Evolutionary conservation across 2,113 vertebrate species (phyloP).

Genomic region (Mohoua ochrocephala): DNA sequence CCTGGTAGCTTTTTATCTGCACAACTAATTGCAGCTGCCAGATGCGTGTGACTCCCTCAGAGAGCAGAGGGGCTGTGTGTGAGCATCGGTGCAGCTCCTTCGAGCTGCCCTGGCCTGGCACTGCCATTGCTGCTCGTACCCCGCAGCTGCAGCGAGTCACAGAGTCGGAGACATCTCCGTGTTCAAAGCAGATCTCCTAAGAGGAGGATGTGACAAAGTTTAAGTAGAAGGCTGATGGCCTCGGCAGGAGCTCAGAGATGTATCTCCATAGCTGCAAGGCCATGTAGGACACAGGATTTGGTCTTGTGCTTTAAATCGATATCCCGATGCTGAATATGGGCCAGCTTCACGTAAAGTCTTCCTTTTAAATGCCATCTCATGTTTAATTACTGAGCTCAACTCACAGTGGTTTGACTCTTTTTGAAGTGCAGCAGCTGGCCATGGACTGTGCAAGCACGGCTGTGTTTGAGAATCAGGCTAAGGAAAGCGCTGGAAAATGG

Average conservation of each 20-base stretch:
- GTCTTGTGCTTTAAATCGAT: neutral
- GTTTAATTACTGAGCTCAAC: neutral
- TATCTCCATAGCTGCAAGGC: neutral
- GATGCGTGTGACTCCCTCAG: accelerated
- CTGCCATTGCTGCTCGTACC: accelerated
- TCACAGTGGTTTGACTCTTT: neutral
- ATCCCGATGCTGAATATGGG: neutral
- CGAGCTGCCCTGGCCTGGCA: neutral
- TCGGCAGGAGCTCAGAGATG: neutral
- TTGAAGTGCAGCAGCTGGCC: neutral
- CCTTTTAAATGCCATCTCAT: neutral
- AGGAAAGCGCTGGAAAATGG: neutral
- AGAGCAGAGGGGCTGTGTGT: neutral
- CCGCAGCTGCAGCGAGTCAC: neutral
- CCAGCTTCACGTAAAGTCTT: neutral
- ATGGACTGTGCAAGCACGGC: neutral
- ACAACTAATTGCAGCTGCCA: neutral
- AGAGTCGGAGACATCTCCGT: neutral
- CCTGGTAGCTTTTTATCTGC: neutral
- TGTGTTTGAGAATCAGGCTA: neutral
- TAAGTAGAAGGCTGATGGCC: neutral
- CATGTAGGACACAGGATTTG: neutral
- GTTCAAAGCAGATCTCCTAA: neutral
- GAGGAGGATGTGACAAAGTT: neutral
- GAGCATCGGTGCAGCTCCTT: accelerated